phyloP scores from a whole-genome alignment of 2,113 vertebrate genomes.

The Crotalus horridus region DNA sequence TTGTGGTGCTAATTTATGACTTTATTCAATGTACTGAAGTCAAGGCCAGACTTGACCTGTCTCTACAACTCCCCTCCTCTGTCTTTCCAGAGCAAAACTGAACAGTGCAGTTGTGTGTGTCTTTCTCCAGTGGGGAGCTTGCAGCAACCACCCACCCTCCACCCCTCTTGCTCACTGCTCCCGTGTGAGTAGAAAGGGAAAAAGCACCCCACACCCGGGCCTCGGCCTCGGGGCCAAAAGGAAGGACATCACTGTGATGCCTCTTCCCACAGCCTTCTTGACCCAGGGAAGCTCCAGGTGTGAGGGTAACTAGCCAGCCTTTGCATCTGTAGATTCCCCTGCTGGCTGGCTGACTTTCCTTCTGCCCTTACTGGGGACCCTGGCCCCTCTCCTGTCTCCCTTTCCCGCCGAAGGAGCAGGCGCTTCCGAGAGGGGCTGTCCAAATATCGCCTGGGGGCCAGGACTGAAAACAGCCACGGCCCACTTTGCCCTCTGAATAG shows the following conservation, averaged over 20 bases:
- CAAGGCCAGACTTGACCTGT: constrained; percentile 28
- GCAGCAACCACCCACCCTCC: neutral
- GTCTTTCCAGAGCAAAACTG: neutral
- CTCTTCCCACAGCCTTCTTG: constrained; percentile 33
- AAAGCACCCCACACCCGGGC: neutral
- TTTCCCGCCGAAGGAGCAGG: neutral
- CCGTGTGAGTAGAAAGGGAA: neutral
- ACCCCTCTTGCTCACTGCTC: neutral
- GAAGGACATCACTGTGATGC: constrained; percentile 46
- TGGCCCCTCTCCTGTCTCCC: neutral
- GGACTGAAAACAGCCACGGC: neutral
- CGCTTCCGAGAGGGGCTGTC: neutral
- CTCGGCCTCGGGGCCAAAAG: constrained; percentile 3
- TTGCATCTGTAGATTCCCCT: neutral
- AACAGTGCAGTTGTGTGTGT: constrained; percentile 23
- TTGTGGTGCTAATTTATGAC: constrained; percentile 76
- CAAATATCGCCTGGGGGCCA: neutral
- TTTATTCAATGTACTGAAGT: constrained; percentile 35
- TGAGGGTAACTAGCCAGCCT: neutral
- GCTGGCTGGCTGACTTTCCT: constrained; percentile 22
- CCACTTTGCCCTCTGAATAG: neutral
- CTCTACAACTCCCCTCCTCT: neutral
- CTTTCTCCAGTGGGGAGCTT: constrained; percentile 15
- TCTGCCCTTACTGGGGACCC: neutral
- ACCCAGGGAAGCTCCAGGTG: neutral